A percentile compares a stretch with the other conserved stretches of the same genome.
These are phyloP conservation scores for Vimba vimba DNA, from an alignment of 2,113 vertebrate genomes.

Conservation along the genomic window DNA sequence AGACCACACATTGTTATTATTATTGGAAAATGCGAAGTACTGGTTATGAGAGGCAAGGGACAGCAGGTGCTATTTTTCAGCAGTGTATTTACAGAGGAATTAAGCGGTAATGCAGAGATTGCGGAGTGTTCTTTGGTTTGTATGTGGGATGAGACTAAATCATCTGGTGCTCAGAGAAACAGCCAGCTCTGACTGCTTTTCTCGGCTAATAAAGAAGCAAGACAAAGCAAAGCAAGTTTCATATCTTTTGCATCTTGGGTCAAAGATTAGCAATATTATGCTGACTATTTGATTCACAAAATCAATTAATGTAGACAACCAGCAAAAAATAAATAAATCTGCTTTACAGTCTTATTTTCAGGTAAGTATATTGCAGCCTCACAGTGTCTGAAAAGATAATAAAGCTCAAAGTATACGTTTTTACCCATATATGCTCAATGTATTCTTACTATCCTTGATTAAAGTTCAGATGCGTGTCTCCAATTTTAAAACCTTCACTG, in stretches of 20 bases:
- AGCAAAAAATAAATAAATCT: background rate
- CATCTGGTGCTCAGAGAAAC: slow-evolving; percentile 58
- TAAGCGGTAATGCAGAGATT: slow-evolving; percentile 66
- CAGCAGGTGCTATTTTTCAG: slow-evolving; percentile 62
- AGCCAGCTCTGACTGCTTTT: background rate
- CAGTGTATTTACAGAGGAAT: slow-evolving; percentile 67
- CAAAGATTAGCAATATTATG: slow-evolving; percentile 19
- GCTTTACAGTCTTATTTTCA: background rate
- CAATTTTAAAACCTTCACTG: too few species aligned
- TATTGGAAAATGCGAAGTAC: slow-evolving; percentile 32
- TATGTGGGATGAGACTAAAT: slow-evolving; percentile 57
- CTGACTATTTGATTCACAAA: background rate
- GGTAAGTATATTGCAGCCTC: background rate
- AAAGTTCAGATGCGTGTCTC: too few species aligned
- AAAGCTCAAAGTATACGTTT: too few species aligned
- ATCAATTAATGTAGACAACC: background rate
- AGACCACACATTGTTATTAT: slow-evolving; percentile 47
- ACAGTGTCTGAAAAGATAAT: background rate
- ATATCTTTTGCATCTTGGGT: background rate
- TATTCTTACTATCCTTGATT: too few species aligned
- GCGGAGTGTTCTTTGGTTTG: slow-evolving; percentile 45
- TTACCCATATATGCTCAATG: too few species aligned
- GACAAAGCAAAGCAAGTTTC: background rate
- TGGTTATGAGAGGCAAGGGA: slow-evolving; percentile 35
- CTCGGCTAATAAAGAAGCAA: slow-evolving; percentile 21